Conservation (phyloP, 1,140 invertebrate genomes). For the Drosophila funebris region DNA sequence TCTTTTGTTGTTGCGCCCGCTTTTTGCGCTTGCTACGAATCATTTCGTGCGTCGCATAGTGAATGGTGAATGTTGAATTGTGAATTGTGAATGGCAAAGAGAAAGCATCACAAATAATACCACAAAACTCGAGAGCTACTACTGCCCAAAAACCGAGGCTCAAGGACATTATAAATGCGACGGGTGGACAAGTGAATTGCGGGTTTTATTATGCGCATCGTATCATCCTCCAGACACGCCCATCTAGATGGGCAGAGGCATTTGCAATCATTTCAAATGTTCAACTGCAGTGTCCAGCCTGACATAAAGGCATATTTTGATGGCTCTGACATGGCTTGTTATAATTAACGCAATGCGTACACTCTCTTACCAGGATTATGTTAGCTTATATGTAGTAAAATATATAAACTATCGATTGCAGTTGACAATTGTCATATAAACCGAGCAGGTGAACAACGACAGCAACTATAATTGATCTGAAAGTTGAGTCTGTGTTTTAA, state of each 20-base stretch:
- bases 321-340: neutral
- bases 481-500: no score
- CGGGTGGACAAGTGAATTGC: conserved; percentile 43
- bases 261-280: conserved; percentile 27
- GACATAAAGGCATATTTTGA: conserved; percentile 2
- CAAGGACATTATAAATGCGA: conserved; percentile 33
- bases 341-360: conserved; percentile 1
- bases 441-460: no score
- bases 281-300: conserved; percentile 1
- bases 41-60: conserved; percentile 5
- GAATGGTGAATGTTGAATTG: conserved; percentile 13
- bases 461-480: no score
- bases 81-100: conserved; percentile 1
- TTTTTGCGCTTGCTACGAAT: conserved; percentile 24
- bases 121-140: conserved; percentile 1
- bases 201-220: conserved; percentile 39
- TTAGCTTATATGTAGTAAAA: no score
- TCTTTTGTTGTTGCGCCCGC: conserved; percentile 9
- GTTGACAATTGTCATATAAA: no score
- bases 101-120: conserved; percentile 11
- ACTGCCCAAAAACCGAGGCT: neutral
- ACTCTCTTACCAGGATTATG: no score
- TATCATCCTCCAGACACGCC: conserved; percentile 19
- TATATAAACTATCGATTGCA: no score
- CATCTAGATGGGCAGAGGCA: neutral